Conservation (phyloP, 2,113 vertebrate species). For the Osmerus mordax region DNA sequence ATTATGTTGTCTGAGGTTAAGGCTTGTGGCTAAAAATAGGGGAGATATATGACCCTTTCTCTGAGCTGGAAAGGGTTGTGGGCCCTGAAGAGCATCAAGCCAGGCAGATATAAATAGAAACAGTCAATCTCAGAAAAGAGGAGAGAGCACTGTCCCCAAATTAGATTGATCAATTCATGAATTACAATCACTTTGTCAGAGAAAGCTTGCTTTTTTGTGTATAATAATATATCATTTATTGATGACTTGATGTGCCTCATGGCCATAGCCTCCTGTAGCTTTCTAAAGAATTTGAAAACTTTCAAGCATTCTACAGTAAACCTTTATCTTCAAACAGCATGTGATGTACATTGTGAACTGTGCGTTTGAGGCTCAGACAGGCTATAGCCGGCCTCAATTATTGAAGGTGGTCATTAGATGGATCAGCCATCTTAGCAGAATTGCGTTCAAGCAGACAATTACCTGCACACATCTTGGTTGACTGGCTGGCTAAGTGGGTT, state of each 20-base stretch:
- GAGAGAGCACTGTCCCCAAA: slow-evolving; percentile 30
- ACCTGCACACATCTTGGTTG: slow-evolving; percentile 3
- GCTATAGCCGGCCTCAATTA: slow-evolving; percentile 28
- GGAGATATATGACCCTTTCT: slow-evolving; percentile 11
- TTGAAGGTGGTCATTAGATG: slow-evolving; percentile 46
- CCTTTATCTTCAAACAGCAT: too few species aligned
- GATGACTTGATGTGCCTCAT: slow-evolving; percentile 31
- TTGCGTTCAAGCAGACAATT: slow-evolving; percentile 47
- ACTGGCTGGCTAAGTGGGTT: too few species aligned
- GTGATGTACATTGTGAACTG: too few species aligned
- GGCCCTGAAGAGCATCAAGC: not conserved
- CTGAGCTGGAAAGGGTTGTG: not conserved
- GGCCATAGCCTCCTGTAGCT: too few species aligned
- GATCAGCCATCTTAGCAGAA: slow-evolving; percentile 55
- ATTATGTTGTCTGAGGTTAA: slow-evolving; percentile 41
- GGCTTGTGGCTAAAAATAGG: slow-evolving; percentile 52
- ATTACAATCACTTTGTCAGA: slow-evolving; percentile 53
- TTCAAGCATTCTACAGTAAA: too few species aligned
- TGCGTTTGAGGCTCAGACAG: not conserved
- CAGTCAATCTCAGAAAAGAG: slow-evolving; percentile 25
- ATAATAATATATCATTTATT: slow-evolving; percentile 23
- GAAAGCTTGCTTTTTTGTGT: slow-evolving; percentile 1
- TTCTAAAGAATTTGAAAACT: slow-evolving; percentile 4
- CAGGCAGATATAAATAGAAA: slow-evolving; percentile 30
- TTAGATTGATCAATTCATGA: slow-evolving; percentile 49